Conservation (phyloP, 2,797 vertebrate species). For the Podarcis siculus region DNA sequence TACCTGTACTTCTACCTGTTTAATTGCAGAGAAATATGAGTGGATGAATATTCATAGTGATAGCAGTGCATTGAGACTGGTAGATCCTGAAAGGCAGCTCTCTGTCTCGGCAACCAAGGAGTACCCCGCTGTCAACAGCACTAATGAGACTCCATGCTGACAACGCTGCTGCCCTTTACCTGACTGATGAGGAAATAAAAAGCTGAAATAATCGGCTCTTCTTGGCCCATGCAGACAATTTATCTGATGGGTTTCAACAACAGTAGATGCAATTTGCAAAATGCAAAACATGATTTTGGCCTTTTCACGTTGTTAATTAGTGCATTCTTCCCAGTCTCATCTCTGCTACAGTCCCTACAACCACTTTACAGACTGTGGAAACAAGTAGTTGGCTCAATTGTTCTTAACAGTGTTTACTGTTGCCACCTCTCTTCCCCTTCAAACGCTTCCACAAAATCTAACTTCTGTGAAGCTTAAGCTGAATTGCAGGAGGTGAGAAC, state of each 20-base stretch:
- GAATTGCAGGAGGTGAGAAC: neutral
- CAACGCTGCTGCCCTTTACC: conserved; percentile 6
- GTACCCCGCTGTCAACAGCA: neutral
- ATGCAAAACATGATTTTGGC: conserved; percentile 42
- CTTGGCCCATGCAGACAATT: conserved; percentile 31
- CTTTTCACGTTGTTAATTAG: neutral
- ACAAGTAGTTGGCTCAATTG: neutral
- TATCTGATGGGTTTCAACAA: conserved; percentile 41
- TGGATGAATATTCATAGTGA: neutral
- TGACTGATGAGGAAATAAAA: conserved; percentile 54
- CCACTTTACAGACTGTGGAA: neutral
- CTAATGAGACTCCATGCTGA: neutral
- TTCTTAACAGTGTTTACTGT: neutral
- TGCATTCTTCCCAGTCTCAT: rapidly evolving
- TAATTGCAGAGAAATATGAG: neutral
- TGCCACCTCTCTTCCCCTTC: neutral
- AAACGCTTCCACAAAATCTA: neutral
- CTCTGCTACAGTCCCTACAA: neutral
- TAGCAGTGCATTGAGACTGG: neutral
- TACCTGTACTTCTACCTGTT: neutral
- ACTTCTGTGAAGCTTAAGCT: neutral
- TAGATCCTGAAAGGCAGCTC: neutral
- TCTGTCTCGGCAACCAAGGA: neutral
- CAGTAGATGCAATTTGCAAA: conserved; percentile 30
- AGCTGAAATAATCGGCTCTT: conserved; percentile 45